phyloP scores from a whole-genome alignment of 1,140 invertebrate genomes.

The Bicyclus anynana region DNA sequence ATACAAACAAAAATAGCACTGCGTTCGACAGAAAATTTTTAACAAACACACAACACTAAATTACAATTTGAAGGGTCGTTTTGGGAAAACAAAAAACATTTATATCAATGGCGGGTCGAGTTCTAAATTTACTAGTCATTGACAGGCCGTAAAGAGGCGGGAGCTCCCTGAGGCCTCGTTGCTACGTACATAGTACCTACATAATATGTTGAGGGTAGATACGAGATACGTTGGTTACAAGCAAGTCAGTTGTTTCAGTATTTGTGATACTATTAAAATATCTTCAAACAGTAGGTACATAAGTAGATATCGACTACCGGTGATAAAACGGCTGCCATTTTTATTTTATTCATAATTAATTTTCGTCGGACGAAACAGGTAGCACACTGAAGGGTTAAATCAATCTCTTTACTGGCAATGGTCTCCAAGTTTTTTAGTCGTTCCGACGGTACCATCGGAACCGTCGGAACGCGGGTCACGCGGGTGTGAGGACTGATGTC shows the following conservation, averaged over 20 bases:
- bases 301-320: no score
- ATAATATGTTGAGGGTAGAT: constrained; percentile 25
- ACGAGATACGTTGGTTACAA: constrained; percentile 1
- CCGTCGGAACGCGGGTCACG: no score
- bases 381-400: no score
- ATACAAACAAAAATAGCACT: not conserved
- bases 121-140: constrained; percentile 75
- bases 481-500: no score
- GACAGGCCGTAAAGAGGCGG: constrained; percentile 71
- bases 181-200: constrained; percentile 39
- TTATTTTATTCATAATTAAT: no score
- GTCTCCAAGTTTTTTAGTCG: no score
- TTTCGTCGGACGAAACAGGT: no score
- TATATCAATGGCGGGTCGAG: constrained; percentile 71
- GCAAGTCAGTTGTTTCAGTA: constrained; percentile 5
- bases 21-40: constrained; percentile 11
- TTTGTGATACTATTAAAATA: no score
- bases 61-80: constrained; percentile 73
- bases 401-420: no score
- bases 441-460: no score
- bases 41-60: constrained; percentile 50
- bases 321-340: no score
- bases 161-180: constrained; percentile 60
- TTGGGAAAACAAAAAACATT: constrained; percentile 76
- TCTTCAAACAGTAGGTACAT: no score